Conservation (phyloP, 2,797 vertebrate species). For the Erpetoichthys calabaricus region DNA sequence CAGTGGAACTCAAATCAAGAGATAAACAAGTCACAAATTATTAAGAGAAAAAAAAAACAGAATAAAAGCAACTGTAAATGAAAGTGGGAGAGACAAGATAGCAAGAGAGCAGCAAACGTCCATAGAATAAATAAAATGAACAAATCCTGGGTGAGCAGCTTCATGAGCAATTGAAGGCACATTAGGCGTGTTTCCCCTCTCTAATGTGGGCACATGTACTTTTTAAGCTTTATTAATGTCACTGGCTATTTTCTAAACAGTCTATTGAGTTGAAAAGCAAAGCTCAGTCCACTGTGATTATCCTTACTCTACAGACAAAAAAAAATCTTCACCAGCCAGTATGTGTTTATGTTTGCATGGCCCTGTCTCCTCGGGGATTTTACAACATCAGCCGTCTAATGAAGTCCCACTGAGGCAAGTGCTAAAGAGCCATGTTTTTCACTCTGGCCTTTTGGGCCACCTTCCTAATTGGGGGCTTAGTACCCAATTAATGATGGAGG, state of each 20-base stretch:
- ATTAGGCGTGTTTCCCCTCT: no score
- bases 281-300: not conserved
- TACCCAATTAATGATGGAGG: slow-evolving; percentile 63
- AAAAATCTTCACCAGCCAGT: slow-evolving; percentile 16
- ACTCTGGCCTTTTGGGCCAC: slow-evolving; percentile 56
- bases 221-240: not conserved
- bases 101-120: slow-evolving; percentile 5
- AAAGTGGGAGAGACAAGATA: not conserved
- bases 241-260: not conserved
- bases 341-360: slow-evolving; percentile 25
- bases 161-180: no score
- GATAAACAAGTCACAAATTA: slow-evolving; percentile 21
- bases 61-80: slow-evolving; percentile 8
- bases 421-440: slow-evolving; percentile 39
- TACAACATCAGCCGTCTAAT: slow-evolving; percentile 40
- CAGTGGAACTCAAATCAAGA: slow-evolving; percentile 20
- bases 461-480: slow-evolving; percentile 74
- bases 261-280: not conserved
- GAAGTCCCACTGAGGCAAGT: slow-evolving; percentile 43
- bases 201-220: not conserved
- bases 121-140: not conserved
- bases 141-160: no score
- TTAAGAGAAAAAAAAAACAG: slow-evolving; percentile 6
- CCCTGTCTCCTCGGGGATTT: slow-evolving; percentile 33
- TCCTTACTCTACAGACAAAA: slow-evolving; percentile 12